Evolutionary conservation across 2,113 vertebrate species (phyloP).

Genomic region (Misgurnus anguillicaudatus): DNA sequence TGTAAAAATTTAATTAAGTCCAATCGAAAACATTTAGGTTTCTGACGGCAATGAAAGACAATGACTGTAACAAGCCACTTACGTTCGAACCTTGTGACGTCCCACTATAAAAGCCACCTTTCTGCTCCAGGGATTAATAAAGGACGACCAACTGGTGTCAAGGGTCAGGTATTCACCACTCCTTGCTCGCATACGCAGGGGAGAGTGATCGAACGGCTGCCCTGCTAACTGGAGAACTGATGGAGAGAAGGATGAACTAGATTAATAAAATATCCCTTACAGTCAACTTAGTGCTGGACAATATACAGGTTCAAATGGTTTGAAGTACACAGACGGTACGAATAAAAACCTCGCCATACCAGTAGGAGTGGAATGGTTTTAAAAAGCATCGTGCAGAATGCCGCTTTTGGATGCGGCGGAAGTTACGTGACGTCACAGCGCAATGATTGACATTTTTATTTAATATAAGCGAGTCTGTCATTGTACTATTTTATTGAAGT

Average conservation of each 20-base stretch:
- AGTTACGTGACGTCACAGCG: too few relatives aligned
- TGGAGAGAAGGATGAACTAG: background rate
- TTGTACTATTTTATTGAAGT: too few relatives aligned
- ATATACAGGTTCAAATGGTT: too few relatives aligned
- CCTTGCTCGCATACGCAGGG: slow-evolving; percentile 83
- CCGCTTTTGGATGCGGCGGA: too few relatives aligned
- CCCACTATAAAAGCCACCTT: slow-evolving; percentile 89
- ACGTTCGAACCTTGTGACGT: slow-evolving; percentile 91
- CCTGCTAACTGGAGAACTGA: slow-evolving; percentile 85
- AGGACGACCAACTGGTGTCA: slow-evolving; percentile 91
- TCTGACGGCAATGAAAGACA: background rate
- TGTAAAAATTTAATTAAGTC: too few relatives aligned
- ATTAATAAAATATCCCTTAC: background rate
- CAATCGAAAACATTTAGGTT: background rate
- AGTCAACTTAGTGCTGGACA: background rate
- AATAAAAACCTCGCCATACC: too few relatives aligned
- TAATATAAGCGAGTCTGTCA: too few relatives aligned
- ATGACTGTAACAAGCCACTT: slow-evolving; percentile 55
- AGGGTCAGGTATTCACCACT: slow-evolving; percentile 87
- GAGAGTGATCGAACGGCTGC: slow-evolving; percentile 83
- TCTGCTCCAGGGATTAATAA: slow-evolving; percentile 89
- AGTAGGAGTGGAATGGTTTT: too few relatives aligned
- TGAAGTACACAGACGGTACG: too few relatives aligned
- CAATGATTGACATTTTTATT: too few relatives aligned
- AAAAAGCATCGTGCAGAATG: too few relatives aligned